These are phyloP conservation scores for Trichopoda pennipes DNA, from an alignment of 2,888 invertebrate species.

Conservation along the genomic window DNA sequence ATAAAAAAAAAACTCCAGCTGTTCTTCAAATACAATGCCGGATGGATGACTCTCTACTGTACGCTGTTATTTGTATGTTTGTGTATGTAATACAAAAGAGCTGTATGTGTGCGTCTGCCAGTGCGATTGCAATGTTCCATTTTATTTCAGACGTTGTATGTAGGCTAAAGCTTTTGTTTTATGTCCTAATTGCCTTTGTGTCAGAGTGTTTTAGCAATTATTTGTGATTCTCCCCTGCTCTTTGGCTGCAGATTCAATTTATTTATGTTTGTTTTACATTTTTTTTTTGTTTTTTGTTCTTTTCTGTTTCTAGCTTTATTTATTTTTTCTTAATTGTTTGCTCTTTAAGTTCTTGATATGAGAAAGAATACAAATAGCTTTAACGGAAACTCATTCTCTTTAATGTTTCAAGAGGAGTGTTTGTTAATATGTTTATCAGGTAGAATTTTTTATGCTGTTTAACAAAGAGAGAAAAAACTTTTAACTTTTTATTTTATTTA, in stretches of 20 bases:
- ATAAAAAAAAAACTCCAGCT: constrained; percentile 41
- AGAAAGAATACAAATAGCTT: constrained; percentile 25
- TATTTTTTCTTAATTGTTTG: constrained; percentile 17
- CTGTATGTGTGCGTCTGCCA: not conserved
- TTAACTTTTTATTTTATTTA: no score
- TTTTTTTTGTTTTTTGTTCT: constrained; percentile 31
- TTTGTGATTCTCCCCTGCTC: constrained; percentile 62
- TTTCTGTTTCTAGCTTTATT: not conserved
- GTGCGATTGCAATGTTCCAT: constrained; percentile 11
- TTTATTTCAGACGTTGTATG: constrained; percentile 38
- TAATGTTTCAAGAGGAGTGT: not conserved
- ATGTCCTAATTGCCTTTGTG: constrained; percentile 65
- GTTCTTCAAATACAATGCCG: constrained; percentile 49
- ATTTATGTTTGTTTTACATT: constrained; percentile 57
- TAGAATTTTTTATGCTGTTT: not conserved
- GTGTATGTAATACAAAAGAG: not conserved
- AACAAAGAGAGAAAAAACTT: not conserved
- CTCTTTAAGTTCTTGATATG: constrained; percentile 24
- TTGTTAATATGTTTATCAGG: constrained; percentile 47
- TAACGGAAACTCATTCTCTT: constrained; percentile 27
- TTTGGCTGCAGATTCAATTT: constrained; percentile 56
- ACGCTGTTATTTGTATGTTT: not conserved
- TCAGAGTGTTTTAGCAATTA: constrained; percentile 67
- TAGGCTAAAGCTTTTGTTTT: constrained; percentile 45
- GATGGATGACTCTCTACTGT: not conserved